phyloP scores from a whole-genome alignment of 2,113 vertebrate species.

The Fulmarus glacialis region DNA sequence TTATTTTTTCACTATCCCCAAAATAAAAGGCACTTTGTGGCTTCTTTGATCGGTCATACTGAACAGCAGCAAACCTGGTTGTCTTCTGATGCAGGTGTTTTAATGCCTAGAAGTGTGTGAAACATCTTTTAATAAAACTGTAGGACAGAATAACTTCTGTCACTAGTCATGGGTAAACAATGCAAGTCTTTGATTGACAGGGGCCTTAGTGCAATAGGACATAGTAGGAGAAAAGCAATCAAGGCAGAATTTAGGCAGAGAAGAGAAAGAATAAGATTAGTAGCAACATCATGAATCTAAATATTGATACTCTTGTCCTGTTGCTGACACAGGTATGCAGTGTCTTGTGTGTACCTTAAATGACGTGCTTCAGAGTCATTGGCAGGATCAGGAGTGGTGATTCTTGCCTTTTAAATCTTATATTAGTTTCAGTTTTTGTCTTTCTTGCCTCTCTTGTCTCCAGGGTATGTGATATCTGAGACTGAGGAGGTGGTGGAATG shows the following conservation, averaged over 20 bases:
- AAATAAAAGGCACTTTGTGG: background rate
- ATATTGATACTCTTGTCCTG: background rate
- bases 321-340: background rate
- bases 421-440: background rate
- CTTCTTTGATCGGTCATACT: background rate
- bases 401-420: background rate
- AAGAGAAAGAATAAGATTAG: background rate
- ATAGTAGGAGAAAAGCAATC: background rate
- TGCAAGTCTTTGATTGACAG: background rate
- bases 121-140: background rate
- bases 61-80: background rate
- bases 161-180: background rate
- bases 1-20: background rate
- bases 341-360: background rate
- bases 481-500: background rate
- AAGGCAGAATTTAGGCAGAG: background rate
- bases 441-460: background rate
- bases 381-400: background rate
- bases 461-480: background rate
- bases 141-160: background rate
- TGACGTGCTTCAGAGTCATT: fast-evolving
- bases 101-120: background rate
- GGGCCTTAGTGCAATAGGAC: background rate
- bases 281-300: background rate
- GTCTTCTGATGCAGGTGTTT: background rate